These are phyloP conservation scores for Drosophila prolongata DNA, from an alignment of 2,888 invertebrate species.

Conservation along the genomic window DNA sequence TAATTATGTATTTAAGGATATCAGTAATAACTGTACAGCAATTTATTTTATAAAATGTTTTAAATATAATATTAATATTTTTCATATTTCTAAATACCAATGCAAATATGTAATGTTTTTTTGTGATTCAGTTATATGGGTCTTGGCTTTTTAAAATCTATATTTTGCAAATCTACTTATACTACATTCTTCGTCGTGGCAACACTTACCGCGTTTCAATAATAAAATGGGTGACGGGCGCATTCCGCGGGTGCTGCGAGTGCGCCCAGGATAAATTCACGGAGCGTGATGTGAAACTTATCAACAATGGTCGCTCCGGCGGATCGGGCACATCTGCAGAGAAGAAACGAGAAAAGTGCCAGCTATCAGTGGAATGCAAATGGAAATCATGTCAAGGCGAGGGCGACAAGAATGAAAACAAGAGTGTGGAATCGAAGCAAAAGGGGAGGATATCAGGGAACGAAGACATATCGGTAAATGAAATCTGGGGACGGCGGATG, in stretches of 20 bases:
- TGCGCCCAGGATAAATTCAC: constrained; percentile 91
- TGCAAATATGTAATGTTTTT: too few relatives aligned
- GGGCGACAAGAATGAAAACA: constrained; percentile 32
- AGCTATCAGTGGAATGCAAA: constrained; percentile 72
- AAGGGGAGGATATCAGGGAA: constrained; percentile 14
- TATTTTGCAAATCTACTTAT: background rate
- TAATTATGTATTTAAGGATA: too few relatives aligned
- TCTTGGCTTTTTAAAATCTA: background rate
- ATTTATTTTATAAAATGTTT: too few relatives aligned
- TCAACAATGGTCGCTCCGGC: constrained; percentile 89
- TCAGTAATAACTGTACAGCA: too few relatives aligned
- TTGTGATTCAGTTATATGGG: too few relatives aligned
- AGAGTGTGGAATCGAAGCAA: constrained; percentile 28
- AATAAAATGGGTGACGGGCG: constrained; percentile 89
- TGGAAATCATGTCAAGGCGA: constrained; percentile 68
- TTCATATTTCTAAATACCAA: too few relatives aligned
- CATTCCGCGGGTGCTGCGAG: constrained; percentile 89
- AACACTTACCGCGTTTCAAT: constrained; percentile 89
- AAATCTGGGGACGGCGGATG: constrained; percentile 28
- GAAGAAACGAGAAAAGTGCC: constrained; percentile 47
- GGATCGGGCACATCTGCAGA: constrained; percentile 88
- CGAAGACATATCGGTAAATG: constrained; percentile 38
- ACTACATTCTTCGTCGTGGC: constrained; percentile 1
- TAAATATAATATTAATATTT: too few relatives aligned
- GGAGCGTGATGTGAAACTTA: constrained; percentile 89